These are phyloP conservation scores for Florisuga fusca DNA, from an alignment of 2,797 vertebrate species.

Conservation along the genomic window DNA sequence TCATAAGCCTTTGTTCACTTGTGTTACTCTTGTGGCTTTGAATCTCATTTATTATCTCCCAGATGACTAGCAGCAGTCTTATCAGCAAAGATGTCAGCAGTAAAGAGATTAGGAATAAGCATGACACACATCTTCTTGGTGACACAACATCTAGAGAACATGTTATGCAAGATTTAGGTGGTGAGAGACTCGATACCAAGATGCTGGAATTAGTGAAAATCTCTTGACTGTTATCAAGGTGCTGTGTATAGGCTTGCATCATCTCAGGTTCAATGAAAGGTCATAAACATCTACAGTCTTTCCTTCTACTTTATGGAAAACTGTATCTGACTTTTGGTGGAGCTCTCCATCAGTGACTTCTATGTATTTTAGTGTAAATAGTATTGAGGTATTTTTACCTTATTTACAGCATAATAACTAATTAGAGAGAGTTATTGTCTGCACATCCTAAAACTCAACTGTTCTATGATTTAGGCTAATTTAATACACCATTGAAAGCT, in stretches of 20 bases:
- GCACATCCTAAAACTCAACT: background rate
- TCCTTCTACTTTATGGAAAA: background rate
- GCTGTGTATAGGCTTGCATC: background rate
- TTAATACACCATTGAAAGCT: conserved; percentile 19
- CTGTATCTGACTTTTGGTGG: background rate
- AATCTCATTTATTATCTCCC: background rate
- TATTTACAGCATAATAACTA: background rate
- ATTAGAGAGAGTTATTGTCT: background rate
- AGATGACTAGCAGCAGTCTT: background rate
- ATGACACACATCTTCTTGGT: background rate
- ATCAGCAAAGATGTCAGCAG: background rate
- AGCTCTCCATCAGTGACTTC: background rate
- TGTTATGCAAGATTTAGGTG: background rate
- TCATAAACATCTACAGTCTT: background rate
- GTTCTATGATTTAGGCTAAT: conserved; percentile 34
- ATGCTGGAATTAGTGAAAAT: background rate
- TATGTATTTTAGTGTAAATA: background rate
- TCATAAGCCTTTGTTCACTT: background rate
- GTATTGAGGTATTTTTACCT: background rate
- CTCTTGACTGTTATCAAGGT: background rate
- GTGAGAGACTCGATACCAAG: background rate
- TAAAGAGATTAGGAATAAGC: background rate
- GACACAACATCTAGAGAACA: background rate
- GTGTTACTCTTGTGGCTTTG: background rate
- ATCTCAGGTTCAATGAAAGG: background rate